Conservation (phyloP, 2,797 vertebrate genomes). For the Crocodylus rhombifer region DNA sequence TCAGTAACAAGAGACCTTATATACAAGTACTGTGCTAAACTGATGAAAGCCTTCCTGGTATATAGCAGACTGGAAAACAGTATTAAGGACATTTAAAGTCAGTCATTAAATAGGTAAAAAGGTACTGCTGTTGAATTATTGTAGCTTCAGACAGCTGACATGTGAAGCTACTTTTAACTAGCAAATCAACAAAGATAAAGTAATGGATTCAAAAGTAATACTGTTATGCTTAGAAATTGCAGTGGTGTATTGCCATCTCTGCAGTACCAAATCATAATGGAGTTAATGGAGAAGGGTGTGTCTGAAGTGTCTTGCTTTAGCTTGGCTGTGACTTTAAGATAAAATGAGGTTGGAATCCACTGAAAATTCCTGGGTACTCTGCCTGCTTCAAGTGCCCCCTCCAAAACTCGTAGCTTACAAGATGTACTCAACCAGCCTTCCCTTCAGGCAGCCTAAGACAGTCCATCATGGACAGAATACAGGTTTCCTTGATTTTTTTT, state of each 20-base stretch:
- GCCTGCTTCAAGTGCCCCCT: background rate
- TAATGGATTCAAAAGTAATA: rapidly evolving
- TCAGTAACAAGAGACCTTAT: background rate
- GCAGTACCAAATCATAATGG: rapidly evolving
- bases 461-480: background rate
- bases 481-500: background rate
- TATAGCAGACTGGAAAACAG: background rate
- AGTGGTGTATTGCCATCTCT: background rate
- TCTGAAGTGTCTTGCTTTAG: rapidly evolving
- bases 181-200: background rate
- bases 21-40: background rate
- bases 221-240: rapidly evolving
- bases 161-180: background rate
- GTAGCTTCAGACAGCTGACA: background rate
- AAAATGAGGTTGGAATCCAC: background rate
- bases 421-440: conserved; percentile 37
- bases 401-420: background rate
- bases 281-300: background rate
- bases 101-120: background rate
- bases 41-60: background rate
- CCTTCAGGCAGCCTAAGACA: background rate
- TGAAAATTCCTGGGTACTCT: background rate
- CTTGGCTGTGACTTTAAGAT: background rate
- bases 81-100: background rate
- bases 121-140: background rate